Base-by-base conservation (phyloP, 2,888 invertebrate genomes). In the Spodoptera exigua region DNA sequence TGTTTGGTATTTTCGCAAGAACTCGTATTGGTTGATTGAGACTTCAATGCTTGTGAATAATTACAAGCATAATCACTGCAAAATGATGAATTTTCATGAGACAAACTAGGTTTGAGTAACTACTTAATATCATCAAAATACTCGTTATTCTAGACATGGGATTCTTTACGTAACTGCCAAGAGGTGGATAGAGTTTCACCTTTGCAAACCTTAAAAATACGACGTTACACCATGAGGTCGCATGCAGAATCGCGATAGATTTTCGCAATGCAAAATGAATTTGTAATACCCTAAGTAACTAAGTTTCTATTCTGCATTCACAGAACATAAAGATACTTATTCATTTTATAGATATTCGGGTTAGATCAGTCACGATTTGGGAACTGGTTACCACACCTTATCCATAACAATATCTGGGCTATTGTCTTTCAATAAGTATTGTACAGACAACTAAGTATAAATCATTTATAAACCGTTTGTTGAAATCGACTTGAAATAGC, bases 1-100 rank as follows among this genome's bases (percentile, higher is more conserved):
- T 70, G 64, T 75, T 64, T 51, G 39, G 48, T 56, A 59, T 70
- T 58, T 58, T 73, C 69, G 62, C 69, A 68, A 27, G 45, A 56
- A 21, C 45, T 44, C 21, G 35, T 49, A 54, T 60, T 32, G 40
- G 40, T 18, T 54, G 46, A 69, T 72, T 61, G 47, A 67, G 68
- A 55, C 51, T 40, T 70, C 13, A 47, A 14, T 48, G 41, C 1
- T 51, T 18, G 21, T 53, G 12, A 48, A 53, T 70, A 64, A 64
- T 71, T 2, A 16, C 36, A 53, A 13, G 16, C 14, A 9, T 37
- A 11, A 10, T 40, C 21, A 17, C 5, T 32, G 13, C 12, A 18
- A 32, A 12, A 13, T 21, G 34, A 40, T n/a, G 36, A 3, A 37
- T 36, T 21, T 51, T 48, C 21, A 27, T 5, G 7, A 18, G 1